Conservation (phyloP, 2,888 invertebrate genomes). For the Brassicogethes aeneus region DNA sequence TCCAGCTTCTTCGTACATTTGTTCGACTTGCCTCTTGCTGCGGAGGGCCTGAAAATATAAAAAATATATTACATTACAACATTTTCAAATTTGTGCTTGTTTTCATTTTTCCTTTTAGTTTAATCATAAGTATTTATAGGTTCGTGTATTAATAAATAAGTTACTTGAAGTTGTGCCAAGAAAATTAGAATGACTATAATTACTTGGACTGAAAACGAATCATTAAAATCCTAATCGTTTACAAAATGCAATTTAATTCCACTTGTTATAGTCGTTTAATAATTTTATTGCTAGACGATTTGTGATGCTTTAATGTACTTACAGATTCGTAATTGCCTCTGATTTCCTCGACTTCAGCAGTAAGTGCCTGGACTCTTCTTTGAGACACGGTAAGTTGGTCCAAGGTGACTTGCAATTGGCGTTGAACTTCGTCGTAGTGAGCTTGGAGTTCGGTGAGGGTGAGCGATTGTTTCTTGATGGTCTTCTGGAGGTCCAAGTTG, state of each 20-base stretch:
- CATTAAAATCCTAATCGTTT: too few relatives aligned
- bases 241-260: not conserved
- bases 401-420: conserved; percentile 90
- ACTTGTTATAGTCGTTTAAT: not conserved
- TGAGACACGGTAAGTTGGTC: conserved; percentile 88
- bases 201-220: too few relatives aligned
- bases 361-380: conserved; percentile 83
- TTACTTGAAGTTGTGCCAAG: too few relatives aligned
- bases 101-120: not conserved
- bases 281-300: too few relatives aligned
- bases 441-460: conserved; percentile 86
- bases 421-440: conserved; percentile 93
- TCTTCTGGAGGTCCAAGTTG: conserved; percentile 94
- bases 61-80: not conserved
- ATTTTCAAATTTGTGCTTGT: not conserved
- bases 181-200: too few relatives aligned
- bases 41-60: conserved; percentile 63
- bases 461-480: conserved; percentile 94
- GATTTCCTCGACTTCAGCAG: conserved; percentile 93
- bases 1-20: conserved; percentile 82
- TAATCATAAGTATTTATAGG: too few relatives aligned
- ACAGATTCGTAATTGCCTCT: conserved; percentile 82
- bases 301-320: conserved; percentile 29
- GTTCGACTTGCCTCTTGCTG: conserved; percentile 83
- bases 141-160: too few relatives aligned